These are phyloP conservation scores for Melanotaenia parkinsoni DNA, from an alignment of 2,797 vertebrate genomes.

Conservation along the genomic window DNA sequence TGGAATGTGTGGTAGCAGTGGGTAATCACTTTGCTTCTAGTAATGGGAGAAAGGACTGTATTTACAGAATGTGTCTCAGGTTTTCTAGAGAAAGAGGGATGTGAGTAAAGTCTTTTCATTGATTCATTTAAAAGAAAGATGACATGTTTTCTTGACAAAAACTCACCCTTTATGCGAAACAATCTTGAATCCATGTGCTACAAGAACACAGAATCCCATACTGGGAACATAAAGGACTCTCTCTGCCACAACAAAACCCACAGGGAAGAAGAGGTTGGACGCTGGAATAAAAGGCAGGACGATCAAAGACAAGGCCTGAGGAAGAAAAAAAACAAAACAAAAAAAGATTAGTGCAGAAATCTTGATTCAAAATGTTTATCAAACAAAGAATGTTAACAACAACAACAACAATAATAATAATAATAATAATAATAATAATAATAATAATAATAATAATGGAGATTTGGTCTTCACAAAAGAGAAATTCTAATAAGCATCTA, in stretches of 20 bases:
- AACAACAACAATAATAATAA: too few species aligned
- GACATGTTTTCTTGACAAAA: neutral
- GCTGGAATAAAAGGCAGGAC: slow-evolving; percentile 96
- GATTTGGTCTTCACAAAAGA: too few species aligned
- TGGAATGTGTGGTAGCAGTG: too few species aligned
- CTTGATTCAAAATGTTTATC: neutral
- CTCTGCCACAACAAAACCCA: slow-evolving; percentile 98
- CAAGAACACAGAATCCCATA: slow-evolving; percentile 98
- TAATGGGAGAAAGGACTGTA: too few species aligned
- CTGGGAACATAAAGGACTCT: slow-evolving; percentile 97
- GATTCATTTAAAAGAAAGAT: too few species aligned
- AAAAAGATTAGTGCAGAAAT: neutral
- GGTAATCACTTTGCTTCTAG: too few species aligned
- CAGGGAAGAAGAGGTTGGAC: slow-evolving; percentile 98
- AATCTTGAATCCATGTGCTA: slow-evolving; percentile 94
- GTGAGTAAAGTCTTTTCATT: too few species aligned
- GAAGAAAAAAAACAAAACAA: slow-evolving; percentile 29
- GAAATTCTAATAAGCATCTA: neutral
- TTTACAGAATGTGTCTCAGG: too few species aligned
- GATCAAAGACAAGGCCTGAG: slow-evolving; percentile 93
- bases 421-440: too few species aligned
- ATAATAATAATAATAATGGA: too few species aligned
- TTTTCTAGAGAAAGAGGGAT: too few species aligned
- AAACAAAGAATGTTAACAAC: neutral
- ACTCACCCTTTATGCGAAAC: slow-evolving; percentile 89